Evolutionary conservation across 2,113 vertebrate species (phyloP).

Genomic region (Erythrocercus mccallii): DNA sequence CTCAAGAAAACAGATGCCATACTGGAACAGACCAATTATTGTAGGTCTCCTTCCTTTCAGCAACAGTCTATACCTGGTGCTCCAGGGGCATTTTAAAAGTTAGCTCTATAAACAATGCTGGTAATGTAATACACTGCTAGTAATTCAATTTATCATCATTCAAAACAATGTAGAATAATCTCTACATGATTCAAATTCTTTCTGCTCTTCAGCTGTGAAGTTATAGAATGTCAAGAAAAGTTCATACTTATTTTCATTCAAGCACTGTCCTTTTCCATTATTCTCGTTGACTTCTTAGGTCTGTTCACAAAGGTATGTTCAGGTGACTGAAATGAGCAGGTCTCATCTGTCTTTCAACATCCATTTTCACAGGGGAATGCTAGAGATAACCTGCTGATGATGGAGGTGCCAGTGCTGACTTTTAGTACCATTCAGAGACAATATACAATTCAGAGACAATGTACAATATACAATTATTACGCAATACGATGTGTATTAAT

Average conservation of each 20-base stretch:
- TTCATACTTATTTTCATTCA: background rate
- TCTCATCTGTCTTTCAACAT: background rate
- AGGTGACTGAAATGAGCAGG: background rate
- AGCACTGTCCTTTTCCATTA: background rate
- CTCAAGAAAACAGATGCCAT: background rate
- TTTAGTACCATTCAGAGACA: background rate
- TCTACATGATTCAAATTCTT: background rate
- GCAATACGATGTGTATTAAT: background rate
- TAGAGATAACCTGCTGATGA: background rate
- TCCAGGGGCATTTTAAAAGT: background rate
- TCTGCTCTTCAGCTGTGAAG: background rate
- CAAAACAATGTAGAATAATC: background rate
- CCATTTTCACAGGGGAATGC: background rate
- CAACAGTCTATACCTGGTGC: background rate
- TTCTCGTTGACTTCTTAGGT: background rate
- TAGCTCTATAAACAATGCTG: background rate
- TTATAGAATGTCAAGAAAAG: background rate
- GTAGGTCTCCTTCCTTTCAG: background rate
- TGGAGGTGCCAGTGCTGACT: background rate
- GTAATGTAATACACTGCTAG: background rate
- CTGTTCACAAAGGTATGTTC: background rate
- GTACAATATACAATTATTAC: background rate
- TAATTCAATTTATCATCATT: background rate
- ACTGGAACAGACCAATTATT: background rate
- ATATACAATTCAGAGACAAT: background rate